Evolutionary conservation across 2,113 vertebrate genomes (phyloP).

Genomic region (Leucosticte australis): DNA sequence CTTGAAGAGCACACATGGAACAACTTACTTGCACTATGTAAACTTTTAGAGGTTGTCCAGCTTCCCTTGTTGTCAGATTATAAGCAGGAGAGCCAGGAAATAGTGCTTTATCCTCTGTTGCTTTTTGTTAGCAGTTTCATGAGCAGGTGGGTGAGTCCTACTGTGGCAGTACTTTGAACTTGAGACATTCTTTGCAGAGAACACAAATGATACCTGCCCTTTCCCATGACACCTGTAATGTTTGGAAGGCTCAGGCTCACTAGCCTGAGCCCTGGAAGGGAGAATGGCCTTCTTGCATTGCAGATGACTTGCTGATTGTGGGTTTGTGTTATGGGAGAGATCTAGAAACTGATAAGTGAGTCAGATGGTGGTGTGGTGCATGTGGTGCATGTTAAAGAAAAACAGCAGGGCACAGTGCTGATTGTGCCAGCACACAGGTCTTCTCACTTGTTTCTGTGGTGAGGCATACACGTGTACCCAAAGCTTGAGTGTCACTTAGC

Average conservation of each 20-base stretch:
- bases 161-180: background rate
- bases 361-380: background rate
- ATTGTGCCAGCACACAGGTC: background rate
- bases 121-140: background rate
- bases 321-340: background rate
- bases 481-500: background rate
- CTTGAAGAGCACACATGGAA: background rate
- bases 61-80: background rate
- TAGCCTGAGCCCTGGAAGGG: background rate
- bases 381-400: background rate
- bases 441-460: background rate
- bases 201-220: background rate
- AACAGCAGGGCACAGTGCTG: background rate
- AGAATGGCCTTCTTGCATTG: background rate
- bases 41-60: background rate
- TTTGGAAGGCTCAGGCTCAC: background rate
- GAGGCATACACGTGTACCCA: background rate
- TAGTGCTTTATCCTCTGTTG: background rate
- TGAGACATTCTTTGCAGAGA: background rate
- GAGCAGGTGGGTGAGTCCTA: background rate
- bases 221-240: background rate
- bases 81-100: background rate
- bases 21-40: background rate
- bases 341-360: background rate
- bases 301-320: background rate